phyloP scores from a whole-genome alignment of 2,888 invertebrate genomes.

The Synanthedon formicaeformis region DNA sequence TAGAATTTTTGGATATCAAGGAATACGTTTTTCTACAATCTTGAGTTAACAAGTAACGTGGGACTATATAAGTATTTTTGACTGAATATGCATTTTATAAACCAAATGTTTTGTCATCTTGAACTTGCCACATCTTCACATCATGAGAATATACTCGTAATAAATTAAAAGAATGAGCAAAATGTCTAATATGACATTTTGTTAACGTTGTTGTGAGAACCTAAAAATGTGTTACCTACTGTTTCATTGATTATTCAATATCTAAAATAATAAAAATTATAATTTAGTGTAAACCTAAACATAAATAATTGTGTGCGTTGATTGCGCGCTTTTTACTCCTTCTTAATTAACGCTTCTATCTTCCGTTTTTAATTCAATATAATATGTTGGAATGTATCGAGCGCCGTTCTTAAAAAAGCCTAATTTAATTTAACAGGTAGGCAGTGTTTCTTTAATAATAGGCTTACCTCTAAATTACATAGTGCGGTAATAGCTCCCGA shows the following conservation, averaged over 20 bases:
- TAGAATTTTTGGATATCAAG: too few species aligned
- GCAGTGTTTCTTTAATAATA: slow-evolving; percentile 66
- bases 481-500: slow-evolving; percentile 57
- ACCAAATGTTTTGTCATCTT: too few species aligned
- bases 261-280: background rate
- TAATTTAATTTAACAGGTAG: slow-evolving; percentile 71
- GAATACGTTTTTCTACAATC: too few species aligned
- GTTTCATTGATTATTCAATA: background rate
- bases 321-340: slow-evolving; percentile 17
- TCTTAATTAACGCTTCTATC: slow-evolving; percentile 47
- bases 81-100: too few species aligned
- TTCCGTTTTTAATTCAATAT: slow-evolving; percentile 40
- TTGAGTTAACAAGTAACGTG: too few species aligned
- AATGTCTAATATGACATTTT: too few species aligned
- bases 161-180: too few species aligned
- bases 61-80: too few species aligned
- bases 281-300: slow-evolving; percentile 32
- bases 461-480: slow-evolving; percentile 63
- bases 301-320: slow-evolving; percentile 50
- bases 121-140: too few species aligned
- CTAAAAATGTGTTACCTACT: background rate
- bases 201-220: background rate
- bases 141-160: too few species aligned
- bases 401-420: slow-evolving; percentile 62
- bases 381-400: slow-evolving; percentile 39